These are phyloP conservation scores for Hydropsyche betteni DNA, from an alignment of 2,888 invertebrate species.

Conservation along the genomic window DNA sequence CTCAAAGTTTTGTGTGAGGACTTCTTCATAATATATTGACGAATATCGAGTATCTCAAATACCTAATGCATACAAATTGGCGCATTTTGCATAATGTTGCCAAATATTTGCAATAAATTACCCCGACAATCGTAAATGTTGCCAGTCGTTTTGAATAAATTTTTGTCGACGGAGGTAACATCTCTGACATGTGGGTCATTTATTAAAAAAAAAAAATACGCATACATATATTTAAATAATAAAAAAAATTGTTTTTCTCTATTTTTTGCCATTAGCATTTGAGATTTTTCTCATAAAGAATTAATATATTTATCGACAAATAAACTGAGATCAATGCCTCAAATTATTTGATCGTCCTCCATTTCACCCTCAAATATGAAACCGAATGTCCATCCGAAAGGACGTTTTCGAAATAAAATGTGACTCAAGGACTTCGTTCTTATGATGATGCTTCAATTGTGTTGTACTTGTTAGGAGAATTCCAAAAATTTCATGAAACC, in stretches of 20 bases:
- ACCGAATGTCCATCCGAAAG: too few relatives aligned
- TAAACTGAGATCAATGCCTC: too few relatives aligned
- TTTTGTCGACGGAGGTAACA: background rate
- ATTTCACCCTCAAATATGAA: too few relatives aligned
- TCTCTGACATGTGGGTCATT: background rate
- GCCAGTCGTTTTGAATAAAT: slow-evolving; percentile 19
- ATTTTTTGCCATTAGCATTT: too few relatives aligned
- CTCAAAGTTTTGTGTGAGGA: background rate
- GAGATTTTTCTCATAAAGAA: too few relatives aligned
- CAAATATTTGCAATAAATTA: slow-evolving; percentile 18
- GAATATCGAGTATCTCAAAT: slow-evolving; percentile 16
- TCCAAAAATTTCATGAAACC: background rate
- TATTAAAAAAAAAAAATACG: background rate
- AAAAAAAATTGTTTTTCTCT: too few relatives aligned
- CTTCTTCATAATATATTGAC: slow-evolving; percentile 13
- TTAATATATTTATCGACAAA: too few relatives aligned
- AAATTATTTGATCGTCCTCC: too few relatives aligned
- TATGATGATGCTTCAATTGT: background rate
- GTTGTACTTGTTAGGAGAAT: background rate
- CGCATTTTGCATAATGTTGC: slow-evolving; percentile 27
- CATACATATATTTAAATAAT: background rate
- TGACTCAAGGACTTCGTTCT: too few relatives aligned
- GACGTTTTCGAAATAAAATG: too few relatives aligned
- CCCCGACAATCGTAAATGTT: background rate
- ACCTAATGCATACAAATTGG: slow-evolving; percentile 22